phyloP scores from a whole-genome alignment of 2,113 vertebrate species.

The Odontesthes bonariensis region DNA sequence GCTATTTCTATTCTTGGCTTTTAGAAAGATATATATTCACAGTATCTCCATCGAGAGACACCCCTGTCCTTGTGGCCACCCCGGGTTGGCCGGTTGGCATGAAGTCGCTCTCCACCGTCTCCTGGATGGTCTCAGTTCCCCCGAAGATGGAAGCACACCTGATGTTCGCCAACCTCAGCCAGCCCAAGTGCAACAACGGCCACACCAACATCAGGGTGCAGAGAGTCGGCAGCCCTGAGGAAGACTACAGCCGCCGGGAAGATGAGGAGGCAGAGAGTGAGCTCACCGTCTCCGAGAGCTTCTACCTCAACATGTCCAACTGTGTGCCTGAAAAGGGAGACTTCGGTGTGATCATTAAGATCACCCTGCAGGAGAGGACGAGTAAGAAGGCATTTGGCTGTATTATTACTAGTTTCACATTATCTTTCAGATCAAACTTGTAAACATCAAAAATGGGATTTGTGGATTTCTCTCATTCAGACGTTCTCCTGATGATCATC shows the following conservation, averaged over 20 bases:
- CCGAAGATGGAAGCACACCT: conserved; percentile 80
- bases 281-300: conserved; percentile 73
- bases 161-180: conserved; percentile 80
- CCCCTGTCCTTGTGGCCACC: conserved; percentile 82
- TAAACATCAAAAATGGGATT: background rate
- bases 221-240: conserved; percentile 44
- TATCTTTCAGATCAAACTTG: background rate
- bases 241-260: conserved; percentile 82
- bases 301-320: conserved; percentile 95
- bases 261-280: conserved; percentile 79
- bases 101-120: conserved; percentile 81
- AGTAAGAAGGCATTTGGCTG: conserved; percentile 15
- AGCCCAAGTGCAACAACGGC: conserved; percentile 80
- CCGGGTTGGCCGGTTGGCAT: conserved; percentile 86
- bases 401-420: background rate
- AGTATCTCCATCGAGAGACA: conserved; percentile 76
- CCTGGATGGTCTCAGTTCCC: conserved; percentile 88
- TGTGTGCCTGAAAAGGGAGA: conserved; percentile 80
- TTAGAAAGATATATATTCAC: conserved; percentile 89
- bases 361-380: conserved; percentile 76
- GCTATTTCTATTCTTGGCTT: background rate
- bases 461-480: conserved; percentile 73
- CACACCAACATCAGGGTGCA: conserved; percentile 84
- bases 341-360: conserved; percentile 83
- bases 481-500: conserved; percentile 69